Conservation (phyloP, 2,797 vertebrate genomes). For the Halcyon smyrnensis region DNA sequence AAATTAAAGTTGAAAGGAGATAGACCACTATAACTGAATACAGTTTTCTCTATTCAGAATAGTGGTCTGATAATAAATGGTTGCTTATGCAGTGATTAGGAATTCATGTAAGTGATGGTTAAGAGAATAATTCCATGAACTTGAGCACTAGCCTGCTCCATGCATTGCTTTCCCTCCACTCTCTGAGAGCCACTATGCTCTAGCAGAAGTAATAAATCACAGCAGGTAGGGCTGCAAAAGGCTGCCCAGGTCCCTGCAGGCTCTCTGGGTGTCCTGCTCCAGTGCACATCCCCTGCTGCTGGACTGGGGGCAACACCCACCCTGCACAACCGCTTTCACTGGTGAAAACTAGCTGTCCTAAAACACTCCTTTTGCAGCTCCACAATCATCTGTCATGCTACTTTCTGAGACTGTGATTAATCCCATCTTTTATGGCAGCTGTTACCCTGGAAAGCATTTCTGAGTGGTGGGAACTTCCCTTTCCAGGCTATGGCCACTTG, state of each 20-base stretch:
- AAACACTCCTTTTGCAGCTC: background rate
- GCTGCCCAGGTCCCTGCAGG: background rate
- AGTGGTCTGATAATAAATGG: background rate
- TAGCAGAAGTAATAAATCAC: background rate
- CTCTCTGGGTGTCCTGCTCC: background rate
- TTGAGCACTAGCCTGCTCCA: background rate
- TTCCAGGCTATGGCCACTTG: fast-evolving
- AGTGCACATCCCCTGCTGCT: fast-evolving
- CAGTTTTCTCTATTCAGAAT: background rate
- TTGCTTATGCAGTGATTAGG: background rate
- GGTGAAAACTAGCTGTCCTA: background rate
- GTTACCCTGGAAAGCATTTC: background rate
- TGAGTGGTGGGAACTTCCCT: background rate
- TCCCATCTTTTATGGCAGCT: background rate
- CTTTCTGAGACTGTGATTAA: background rate
- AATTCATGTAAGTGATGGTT: background rate
- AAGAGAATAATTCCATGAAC: background rate
- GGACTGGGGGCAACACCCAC: fast-evolving
- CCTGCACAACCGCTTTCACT: fast-evolving
- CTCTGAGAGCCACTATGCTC: background rate
- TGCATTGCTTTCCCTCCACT: background rate
- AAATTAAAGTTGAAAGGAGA: background rate
- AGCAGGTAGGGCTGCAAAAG: background rate
- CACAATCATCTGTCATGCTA: fast-evolving
- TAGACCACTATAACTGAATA: background rate